Evolutionary conservation across 1,140 invertebrate species (phyloP).

Genomic region (Parasteatoda tepidariorum): DNA sequence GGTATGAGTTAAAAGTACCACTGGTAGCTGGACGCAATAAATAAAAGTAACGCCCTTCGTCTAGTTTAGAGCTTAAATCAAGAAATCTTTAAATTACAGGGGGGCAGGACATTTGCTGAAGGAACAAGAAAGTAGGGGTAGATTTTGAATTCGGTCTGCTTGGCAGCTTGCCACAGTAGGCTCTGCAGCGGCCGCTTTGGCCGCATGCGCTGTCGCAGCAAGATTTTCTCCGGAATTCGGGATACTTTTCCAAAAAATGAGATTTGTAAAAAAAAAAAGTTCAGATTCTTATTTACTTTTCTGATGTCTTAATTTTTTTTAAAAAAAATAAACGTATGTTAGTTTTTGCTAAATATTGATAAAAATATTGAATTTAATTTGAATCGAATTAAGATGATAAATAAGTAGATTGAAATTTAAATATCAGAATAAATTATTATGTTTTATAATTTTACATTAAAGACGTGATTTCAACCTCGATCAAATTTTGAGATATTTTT

Average conservation of each 20-base stretch:
- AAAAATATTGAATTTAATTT: neutral
- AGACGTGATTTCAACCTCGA: no score
- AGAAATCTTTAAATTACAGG: neutral
- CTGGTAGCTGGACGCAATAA: neutral
- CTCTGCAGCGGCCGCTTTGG: neutral
- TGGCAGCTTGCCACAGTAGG: constrained; percentile 14
- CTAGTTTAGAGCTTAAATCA: neutral
- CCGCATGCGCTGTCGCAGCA: constrained; percentile 1
- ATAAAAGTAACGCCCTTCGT: neutral
- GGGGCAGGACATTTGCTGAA: neutral
- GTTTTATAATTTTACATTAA: no score
- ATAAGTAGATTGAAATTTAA: no score
- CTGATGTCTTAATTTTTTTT: no score
- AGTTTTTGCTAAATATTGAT: no score
- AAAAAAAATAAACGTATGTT: no score
- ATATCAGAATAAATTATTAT: no score
- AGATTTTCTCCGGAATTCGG: no score
- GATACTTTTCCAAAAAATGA: neutral
- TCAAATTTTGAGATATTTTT: no score
- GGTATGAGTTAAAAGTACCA: no score
- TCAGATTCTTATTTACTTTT: no score
- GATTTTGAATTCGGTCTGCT: neutral
- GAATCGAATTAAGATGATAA: neutral
- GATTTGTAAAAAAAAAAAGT: neutral
- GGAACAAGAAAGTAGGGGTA: neutral